These are phyloP conservation scores for Zophobas atratus DNA, from an alignment of 1,140 invertebrate genomes.

Conservation along the genomic window DNA sequence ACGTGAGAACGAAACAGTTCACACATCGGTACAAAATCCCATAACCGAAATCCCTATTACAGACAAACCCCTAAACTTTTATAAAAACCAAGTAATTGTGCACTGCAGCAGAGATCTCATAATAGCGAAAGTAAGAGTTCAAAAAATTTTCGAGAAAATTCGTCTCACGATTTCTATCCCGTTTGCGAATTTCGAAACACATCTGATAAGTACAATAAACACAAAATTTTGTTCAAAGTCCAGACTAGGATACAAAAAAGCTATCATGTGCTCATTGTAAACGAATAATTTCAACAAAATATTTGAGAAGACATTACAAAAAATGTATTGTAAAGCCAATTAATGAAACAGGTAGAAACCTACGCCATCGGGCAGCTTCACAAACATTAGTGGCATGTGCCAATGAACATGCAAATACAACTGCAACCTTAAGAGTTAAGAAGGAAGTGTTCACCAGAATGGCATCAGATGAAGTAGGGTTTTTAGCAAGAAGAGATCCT, in stretches of 20 bases:
- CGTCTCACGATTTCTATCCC: no score
- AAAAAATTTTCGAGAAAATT: no score
- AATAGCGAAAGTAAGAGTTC: no score
- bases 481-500: constrained; percentile 58
- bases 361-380: constrained; percentile 14
- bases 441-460: constrained; percentile 52
- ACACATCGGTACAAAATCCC: constrained; percentile 6
- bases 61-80: constrained; percentile 10
- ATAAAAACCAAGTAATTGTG: constrained; percentile 11
- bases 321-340: constrained; percentile 18
- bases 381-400: constrained; percentile 29
- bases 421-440: constrained; percentile 10
- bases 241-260: neutral
- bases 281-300: neutral
- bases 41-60: constrained; percentile 11
- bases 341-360: constrained; percentile 3
- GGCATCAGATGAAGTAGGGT: constrained; percentile 51
- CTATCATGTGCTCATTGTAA: constrained; percentile 23
- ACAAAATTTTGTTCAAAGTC: neutral
- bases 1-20: constrained; percentile 10
- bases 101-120: neutral
- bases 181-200: neutral
- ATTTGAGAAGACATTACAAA: constrained; percentile 29
- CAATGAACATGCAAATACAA: neutral
- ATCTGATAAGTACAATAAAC: neutral